Base-by-base conservation (phyloP, 2,797 vertebrate species). In the Gila robusta region DNA sequence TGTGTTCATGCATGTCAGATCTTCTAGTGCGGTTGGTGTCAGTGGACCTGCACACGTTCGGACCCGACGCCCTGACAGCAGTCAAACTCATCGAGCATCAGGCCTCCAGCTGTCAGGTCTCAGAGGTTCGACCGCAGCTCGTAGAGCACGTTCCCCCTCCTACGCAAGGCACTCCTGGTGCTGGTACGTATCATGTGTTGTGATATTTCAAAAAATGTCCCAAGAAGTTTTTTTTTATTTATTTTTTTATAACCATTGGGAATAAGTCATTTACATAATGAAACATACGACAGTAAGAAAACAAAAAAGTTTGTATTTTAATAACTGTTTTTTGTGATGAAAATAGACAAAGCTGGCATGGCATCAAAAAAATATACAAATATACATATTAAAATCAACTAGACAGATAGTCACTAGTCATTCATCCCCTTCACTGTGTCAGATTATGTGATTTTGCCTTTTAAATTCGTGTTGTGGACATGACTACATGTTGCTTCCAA, bases 11-110 rank as follows among this genome's bases (percentile, higher is more conserved):
- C 28, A 1, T 54, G 7, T 80, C 92, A 99, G 98, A 99, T 94
- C 95, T 98, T 79, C 94, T 99, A 89, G 98, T 99, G 71, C 97
- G 98, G 91, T 93, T 99, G 89, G 97, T 99, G 87, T 99, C 98
- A 6, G 97, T 99, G 91, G 98, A 99, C 93, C 96, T 99, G 92
- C 98, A 99, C 91, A 99, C 98, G 83, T 98, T 99, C 89, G 98
- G 98, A 86, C 96, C 98, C 10, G 98, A 99, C 83, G 98, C 98
- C 69, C 95, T 99, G 56, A 97, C 97, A 52, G 98, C 97, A 21
- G 97, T 99, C 89, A 97, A 98, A 93, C 95, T 99, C 82, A 96
- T 99, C 14, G 98, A 99, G 95, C 98, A 99, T 93, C 98, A 99
- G 92, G 98, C 96, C 71, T 93, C 95, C 78, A 95, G 91, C 72